Evolutionary conservation across 2,113 vertebrate species (phyloP).

Genomic region (Nannospalax galili): DNA sequence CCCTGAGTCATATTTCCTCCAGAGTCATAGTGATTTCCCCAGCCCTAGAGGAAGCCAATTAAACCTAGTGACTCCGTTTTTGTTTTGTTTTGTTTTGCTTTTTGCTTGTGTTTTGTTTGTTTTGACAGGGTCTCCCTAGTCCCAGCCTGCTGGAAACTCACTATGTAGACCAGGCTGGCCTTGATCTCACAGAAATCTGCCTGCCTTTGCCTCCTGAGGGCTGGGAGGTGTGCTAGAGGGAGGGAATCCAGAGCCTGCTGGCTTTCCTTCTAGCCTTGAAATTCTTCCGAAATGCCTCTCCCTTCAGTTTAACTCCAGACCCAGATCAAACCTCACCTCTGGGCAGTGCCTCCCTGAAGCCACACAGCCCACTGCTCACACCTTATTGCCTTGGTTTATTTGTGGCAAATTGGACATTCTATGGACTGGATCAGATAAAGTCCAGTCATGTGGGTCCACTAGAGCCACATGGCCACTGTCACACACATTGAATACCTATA

Average conservation of each 20-base stretch:
- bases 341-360: not conserved
- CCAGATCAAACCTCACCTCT: not conserved
- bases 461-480: not conserved
- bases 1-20: not conserved
- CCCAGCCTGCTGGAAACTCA: no score
- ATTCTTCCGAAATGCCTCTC: not conserved
- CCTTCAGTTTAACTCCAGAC: not conserved
- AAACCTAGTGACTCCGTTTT: not conserved
- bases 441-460: no score
- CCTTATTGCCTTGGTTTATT: not conserved
- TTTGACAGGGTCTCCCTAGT: no score
- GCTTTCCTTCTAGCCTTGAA: not conserved
- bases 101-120: no score
- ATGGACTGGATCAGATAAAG: not conserved
- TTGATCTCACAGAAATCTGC: no score
- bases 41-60: not conserved
- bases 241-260: not conserved
- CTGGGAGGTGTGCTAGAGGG: not conserved
- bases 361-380: fast-evolving
- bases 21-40: not conserved
- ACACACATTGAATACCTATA: fast-evolving
- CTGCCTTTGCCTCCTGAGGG: no score
- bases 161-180: no score
- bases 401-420: not conserved
- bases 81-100: no score